phyloP scores from a whole-genome alignment of 2,113 vertebrate species.

The Ochotona princeps region DNA sequence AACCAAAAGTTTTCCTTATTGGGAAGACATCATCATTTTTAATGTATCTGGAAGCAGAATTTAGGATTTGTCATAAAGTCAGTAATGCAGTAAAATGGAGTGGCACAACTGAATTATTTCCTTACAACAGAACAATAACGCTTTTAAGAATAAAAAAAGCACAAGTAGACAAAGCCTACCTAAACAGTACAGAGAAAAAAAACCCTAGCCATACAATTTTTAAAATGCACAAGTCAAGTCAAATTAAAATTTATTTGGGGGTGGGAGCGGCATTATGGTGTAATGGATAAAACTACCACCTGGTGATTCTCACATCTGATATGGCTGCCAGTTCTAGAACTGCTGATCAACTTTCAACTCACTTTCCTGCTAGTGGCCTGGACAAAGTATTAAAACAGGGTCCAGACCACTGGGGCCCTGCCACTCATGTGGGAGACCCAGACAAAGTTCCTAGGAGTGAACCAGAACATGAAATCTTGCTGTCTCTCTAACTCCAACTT shows the following conservation, averaged over 20 bases:
- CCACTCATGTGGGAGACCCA: too few relatives aligned
- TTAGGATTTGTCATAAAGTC: constrained; percentile 13
- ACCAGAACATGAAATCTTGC: too few relatives aligned
- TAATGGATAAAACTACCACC: too few relatives aligned
- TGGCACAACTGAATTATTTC: neutral
- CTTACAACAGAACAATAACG: neutral
- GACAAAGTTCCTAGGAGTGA: too few relatives aligned
- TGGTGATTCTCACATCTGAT: too few relatives aligned
- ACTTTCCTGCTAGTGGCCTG: too few relatives aligned
- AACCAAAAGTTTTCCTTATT: neutral
- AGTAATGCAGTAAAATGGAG: neutral
- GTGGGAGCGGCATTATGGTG: too few relatives aligned
- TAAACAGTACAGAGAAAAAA: neutral
- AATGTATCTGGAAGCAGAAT: neutral
- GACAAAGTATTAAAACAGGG: too few relatives aligned
- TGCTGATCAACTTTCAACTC: too few relatives aligned
- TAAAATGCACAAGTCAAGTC: neutral
- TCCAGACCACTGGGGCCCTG: too few relatives aligned
- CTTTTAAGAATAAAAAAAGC: neutral
- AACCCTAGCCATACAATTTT: neutral
- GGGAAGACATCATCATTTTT: neutral
- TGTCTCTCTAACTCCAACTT: too few relatives aligned
- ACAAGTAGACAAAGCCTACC: neutral
- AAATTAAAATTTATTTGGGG: constrained; percentile 21
- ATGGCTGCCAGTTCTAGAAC: too few relatives aligned